Evolutionary conservation across 2,113 vertebrate genomes (phyloP).

Genomic region (Nothocercus julius): DNA sequence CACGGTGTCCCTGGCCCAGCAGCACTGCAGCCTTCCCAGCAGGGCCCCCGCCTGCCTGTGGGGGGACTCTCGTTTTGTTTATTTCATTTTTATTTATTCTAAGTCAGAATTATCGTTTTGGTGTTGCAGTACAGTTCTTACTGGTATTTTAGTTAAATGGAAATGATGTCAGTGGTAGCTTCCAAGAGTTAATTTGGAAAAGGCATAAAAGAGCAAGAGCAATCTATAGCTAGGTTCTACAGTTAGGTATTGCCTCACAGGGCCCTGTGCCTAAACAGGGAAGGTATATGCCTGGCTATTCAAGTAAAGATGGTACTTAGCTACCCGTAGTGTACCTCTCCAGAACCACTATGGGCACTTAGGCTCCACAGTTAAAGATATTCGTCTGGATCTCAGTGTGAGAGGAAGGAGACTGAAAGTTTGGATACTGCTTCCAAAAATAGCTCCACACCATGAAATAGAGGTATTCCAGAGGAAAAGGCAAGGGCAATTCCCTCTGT

Average conservation of each 20-base stretch:
- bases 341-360: too few relatives aligned
- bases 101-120: not conserved
- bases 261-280: not conserved
- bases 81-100: not conserved
- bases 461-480: not conserved
- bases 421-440: not conserved
- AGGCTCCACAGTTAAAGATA: not conserved
- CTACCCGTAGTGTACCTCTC: not conserved
- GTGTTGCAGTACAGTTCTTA: not conserved
- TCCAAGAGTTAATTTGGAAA: not conserved
- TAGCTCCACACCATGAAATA: not conserved
- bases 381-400: not conserved
- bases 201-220: fast-evolving
- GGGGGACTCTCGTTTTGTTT: not conserved
- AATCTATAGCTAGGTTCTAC: not conserved
- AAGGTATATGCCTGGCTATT: not conserved
- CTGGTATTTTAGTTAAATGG: not conserved
- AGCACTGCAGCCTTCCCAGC: too few relatives aligned
- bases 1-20: too few relatives aligned
- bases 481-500: not conserved
- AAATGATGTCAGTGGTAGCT: not conserved
- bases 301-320: not conserved
- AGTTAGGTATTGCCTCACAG: not conserved
- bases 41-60: too few relatives aligned
- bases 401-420: not conserved